These are phyloP conservation scores for Orientallactaga bullata DNA, from an alignment of 2,113 vertebrate genomes.

Conservation along the genomic window DNA sequence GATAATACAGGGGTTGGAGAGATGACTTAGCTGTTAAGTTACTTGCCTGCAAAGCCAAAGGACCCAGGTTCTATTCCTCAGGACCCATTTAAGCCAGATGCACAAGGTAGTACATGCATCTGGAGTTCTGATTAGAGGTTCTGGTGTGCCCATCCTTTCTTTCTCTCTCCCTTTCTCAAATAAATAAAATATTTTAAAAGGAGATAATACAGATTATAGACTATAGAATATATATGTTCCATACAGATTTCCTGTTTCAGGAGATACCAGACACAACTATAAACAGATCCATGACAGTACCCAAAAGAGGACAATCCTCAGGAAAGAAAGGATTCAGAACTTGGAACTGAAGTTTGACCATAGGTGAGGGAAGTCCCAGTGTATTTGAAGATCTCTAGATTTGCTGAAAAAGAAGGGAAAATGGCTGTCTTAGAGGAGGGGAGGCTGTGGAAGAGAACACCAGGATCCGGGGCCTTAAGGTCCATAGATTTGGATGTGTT, in stretches of 20 bases:
- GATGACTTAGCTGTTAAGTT: no score
- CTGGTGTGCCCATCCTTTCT: no score
- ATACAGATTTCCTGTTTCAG: neutral
- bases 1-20: neutral
- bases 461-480: neutral
- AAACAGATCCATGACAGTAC: neutral
- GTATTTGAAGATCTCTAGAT: neutral
- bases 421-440: neutral
- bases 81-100: no score
- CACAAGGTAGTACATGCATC: no score
- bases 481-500: neutral
- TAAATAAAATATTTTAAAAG: no score
- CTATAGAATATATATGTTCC: neutral
- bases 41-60: no score
- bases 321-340: neutral
- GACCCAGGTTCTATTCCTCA: no score
- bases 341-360: neutral
- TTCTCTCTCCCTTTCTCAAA: no score
- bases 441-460: accelerated
- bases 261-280: neutral
- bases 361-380: neutral
- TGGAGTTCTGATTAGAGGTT: no score
- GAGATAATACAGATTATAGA: no score
- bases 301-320: neutral
- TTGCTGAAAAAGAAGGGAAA: neutral